phyloP scores from a whole-genome alignment of 2,113 vertebrate genomes.

The Oreotrochilus melanogaster region DNA sequence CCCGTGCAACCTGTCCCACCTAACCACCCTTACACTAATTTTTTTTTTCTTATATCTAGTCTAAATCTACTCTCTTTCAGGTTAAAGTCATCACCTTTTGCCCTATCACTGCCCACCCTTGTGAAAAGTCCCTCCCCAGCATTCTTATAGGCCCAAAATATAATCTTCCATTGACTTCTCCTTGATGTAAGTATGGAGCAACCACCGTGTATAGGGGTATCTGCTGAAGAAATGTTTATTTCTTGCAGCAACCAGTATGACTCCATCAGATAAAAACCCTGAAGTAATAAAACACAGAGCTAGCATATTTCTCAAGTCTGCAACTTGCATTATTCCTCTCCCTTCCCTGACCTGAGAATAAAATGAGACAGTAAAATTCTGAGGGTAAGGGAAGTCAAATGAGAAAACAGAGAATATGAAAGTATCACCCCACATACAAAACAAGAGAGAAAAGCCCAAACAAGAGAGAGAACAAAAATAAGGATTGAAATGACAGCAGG shows the following conservation, averaged over 20 bases:
- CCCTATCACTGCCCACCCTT: no score
- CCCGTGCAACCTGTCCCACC: no score
- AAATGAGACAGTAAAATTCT: neutral
- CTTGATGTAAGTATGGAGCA: slow-evolving; percentile 66
- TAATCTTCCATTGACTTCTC: slow-evolving; percentile 70
- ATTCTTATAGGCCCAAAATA: slow-evolving; percentile 60
- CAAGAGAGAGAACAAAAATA: neutral
- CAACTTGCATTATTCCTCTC: neutral
- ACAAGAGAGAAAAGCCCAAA: neutral
- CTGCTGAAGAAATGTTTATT: slow-evolving; percentile 60
- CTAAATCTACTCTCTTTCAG: no score
- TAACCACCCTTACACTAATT: no score
- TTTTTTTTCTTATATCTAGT: no score
- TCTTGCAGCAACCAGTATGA: slow-evolving; percentile 70
- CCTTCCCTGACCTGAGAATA: neutral
- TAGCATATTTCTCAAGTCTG: neutral
- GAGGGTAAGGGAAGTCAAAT: neutral
- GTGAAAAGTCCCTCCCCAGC: no score
- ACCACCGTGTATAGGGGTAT: slow-evolving; percentile 58
- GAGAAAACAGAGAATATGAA: neutral
- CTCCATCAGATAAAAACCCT: slow-evolving; percentile 72
- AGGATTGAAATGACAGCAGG: neutral
- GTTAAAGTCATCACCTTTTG: no score
- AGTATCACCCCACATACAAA: neutral
- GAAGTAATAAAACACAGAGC: neutral